Evolutionary conservation across 1,140 invertebrate species (phyloP), one percentile per base, ranked within the genome.

Genomic region (Batillaria attramentaria): DNA sequence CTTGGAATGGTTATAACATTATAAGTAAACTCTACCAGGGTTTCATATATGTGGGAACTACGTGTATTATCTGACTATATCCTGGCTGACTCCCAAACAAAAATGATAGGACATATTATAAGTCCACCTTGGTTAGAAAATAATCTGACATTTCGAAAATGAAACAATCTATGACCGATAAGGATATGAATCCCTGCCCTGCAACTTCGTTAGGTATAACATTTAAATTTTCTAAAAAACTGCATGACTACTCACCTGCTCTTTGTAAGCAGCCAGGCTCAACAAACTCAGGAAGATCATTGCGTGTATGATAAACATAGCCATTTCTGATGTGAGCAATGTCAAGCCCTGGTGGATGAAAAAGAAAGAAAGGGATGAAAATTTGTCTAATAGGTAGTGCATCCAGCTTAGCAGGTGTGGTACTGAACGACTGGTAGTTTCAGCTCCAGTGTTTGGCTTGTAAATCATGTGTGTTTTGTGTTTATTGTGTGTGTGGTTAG

Each of bases 301-400:
- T 95, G 86, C 94, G 94, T 8, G 96, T 97, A 86, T 98, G 96
- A 87, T 98, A 98, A 0, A 97, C 95, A 89, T 97, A 98, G 46
- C 97, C 97, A 93, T 98, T 98, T 54, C 94, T 93, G 77, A 95
- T 95, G 93, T 97, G 98, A n/a, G 97, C 97, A 92, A 98, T 96
- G 92, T 98, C 97, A 68, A 98, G 90, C 72, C 97, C 96, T 95
- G 85, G 73, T 90, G 91, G 79, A 74, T n/a, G 39, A 70, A 28
- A 77, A n/a, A n/a, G n/a, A n/a, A n/a, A n/a, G n/a, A n/a, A n/a
- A n/a, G n/a, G n/a, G n/a, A n/a, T n/a, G n/a, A n/a, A n/a, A n/a
- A n/a, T n/a, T n/a, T n/a, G n/a, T n/a, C n/a, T n/a, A n/a, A n/a
- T n/a, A n/a, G n/a, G n/a, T n/a, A n/a, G n/a, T n/a, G n/a, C n/a